Conservation (phyloP, 2,797 vertebrate genomes). For the Amblyopsis hoosieri region DNA sequence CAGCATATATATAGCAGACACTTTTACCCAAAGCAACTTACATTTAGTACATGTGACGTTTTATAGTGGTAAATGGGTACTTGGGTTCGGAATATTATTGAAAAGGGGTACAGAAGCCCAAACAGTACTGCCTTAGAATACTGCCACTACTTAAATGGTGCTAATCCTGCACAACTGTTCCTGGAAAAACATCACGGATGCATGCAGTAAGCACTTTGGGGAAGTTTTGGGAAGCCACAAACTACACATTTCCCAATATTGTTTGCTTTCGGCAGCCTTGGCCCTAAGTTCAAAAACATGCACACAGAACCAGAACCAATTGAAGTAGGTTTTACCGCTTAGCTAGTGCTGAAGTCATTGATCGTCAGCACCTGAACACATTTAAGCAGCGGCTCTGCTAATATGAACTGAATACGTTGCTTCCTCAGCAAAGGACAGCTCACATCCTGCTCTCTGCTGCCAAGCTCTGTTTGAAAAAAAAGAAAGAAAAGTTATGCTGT, state of each 20-base stretch:
- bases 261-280: slow-evolving; percentile 23
- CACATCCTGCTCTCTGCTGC: slow-evolving; percentile 50
- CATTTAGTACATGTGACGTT: too few relatives aligned
- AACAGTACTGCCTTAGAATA: slow-evolving; percentile 11
- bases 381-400: slow-evolving; percentile 19
- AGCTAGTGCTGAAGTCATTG: too few relatives aligned
- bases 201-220: slow-evolving; percentile 20
- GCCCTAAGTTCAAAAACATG: slow-evolving; percentile 36
- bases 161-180: slow-evolving; percentile 24
- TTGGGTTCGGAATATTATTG: too few relatives aligned
- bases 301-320: too few relatives aligned
- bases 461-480: slow-evolving; percentile 2
- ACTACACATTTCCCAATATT: slow-evolving; percentile 4
- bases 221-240: slow-evolving; percentile 2
- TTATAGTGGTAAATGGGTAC: too few relatives aligned
- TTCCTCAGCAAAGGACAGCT: slow-evolving; percentile 45
- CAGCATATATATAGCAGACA: too few relatives aligned
- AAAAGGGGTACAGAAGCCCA: too few relatives aligned
- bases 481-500: not conserved
- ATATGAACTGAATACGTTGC: not conserved
- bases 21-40: too few relatives aligned
- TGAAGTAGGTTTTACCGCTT: too few relatives aligned
- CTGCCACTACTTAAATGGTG: slow-evolving; percentile 28
- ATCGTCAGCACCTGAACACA: slow-evolving; percentile 41
- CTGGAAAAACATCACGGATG: slow-evolving; percentile 47